Evolutionary conservation across 2,113 vertebrate genomes (phyloP), one percentile per base, ranked within the genome.

Genomic region (Oophaga pumilio): DNA sequence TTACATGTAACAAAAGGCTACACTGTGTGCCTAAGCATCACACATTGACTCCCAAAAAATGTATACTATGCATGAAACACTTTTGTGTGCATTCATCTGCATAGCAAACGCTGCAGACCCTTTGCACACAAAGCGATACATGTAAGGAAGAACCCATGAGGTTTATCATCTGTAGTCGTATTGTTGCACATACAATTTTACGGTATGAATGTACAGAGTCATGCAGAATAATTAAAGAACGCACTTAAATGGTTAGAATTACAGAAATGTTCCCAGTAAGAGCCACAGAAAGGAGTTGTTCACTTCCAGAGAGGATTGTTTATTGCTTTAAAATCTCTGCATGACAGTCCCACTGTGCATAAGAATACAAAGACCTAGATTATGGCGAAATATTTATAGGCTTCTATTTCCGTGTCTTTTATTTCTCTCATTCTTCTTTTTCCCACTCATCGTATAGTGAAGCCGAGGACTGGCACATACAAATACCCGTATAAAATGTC

Each of bases 281-380:
- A 69, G 24, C 2, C 26, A 28, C 56, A 80, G 57, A 26, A 14
- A 60, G 24, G 13, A 43, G 78, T 56, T 33, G 17, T 57, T 20
- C 77, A 28, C 77, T 80, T 6, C 53, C 1, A 79, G 11, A 56
- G 73, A 50, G 14, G 76, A 66, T 14, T 50, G 14, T 26, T 43
- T 53, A 77, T 53, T 50, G 74, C 74, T 53, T 20, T 28, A 53
- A 56, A 53, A 17, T 57, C 57, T 62, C 57, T 62, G 78, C 53
- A 26, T 80, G 77, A 80, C 53, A 28, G 76, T 80, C 53, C 59
- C 78, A 59, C 26, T 60, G 77, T 80, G 57, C 50, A 18, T 60
- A 60, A 18, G 60, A 26, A 28, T 81, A 81, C 57, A 81, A 64
- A 62, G 79, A 2, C 59, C 28, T 49, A 18, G 18, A 26, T 81